These are phyloP conservation scores for Heliocidaris erythrogramma DNA, from an alignment of 35 echinoderm and acorn worm genomes.

Conservation along the genomic window DNA sequence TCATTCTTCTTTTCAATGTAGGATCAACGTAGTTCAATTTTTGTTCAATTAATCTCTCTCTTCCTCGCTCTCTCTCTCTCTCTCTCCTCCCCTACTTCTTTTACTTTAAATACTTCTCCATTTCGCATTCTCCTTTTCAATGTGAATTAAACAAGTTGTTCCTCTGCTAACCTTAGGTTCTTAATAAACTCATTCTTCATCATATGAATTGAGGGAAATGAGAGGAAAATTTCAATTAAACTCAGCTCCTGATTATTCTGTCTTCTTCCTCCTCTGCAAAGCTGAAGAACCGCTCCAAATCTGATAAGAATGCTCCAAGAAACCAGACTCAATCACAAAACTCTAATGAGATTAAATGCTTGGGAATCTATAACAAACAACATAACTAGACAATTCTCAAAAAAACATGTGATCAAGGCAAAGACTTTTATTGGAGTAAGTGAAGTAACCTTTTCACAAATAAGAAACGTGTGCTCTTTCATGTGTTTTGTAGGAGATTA, in stretches of 20 bases:
- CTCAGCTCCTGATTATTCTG: not conserved
- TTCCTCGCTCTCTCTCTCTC: not conserved
- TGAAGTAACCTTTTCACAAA: constrained; percentile 6
- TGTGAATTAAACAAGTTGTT: not conserved
- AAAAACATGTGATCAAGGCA: not conserved
- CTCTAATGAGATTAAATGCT: not conserved
- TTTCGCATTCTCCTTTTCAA: not conserved
- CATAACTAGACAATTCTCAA: not conserved
- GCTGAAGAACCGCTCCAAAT: not conserved
- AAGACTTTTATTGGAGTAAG: not conserved
- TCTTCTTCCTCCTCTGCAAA: not conserved
- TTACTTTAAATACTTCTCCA: not conserved
- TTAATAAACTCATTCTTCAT: constrained; percentile 7
- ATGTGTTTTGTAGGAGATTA: not conserved
- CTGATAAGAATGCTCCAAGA: not conserved
- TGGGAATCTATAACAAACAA: constrained; percentile 3
- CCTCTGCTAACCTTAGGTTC: not conserved
- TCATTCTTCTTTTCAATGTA: too few species aligned
- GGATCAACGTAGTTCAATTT: too few species aligned
- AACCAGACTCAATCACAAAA: not conserved
- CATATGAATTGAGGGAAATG: constrained; percentile 9
- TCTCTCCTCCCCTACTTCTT: not conserved
- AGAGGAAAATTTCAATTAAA: constrained; percentile 19
- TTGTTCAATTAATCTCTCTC: not conserved
- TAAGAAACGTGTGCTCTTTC: not conserved